phyloP scores from a whole-genome alignment of 1,140 invertebrate species.

The Diorhabda sublineata region DNA sequence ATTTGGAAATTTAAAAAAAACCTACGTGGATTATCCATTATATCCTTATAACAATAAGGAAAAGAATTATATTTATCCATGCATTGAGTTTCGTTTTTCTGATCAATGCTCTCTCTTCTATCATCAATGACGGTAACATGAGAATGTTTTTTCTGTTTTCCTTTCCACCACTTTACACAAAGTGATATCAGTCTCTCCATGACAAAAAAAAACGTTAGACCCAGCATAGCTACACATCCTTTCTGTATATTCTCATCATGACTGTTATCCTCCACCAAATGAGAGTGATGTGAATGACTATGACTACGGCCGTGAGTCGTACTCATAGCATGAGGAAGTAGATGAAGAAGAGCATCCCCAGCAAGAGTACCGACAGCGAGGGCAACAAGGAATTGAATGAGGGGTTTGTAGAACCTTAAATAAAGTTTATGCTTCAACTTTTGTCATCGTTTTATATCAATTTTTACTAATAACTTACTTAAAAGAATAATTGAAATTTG shows the following conservation, averaged over 20 bases:
- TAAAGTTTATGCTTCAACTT: not conserved
- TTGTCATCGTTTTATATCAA: too few relatives aligned
- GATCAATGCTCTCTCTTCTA: constrained; percentile 24
- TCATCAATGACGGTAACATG: constrained; percentile 34
- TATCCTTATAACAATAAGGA: constrained; percentile 75
- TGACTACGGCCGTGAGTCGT: constrained; percentile 40
- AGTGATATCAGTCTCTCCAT: constrained; percentile 77
- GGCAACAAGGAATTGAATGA: constrained; percentile 88
- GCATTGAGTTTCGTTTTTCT: constrained; percentile 63
- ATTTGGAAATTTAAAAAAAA: constrained; percentile 12
- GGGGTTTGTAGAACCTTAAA: constrained; percentile 72
- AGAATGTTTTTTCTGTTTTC: constrained; percentile 52
- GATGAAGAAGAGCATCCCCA: constrained; percentile 88
- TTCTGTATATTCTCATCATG: constrained; percentile 74
- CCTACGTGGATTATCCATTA: constrained; percentile 50
- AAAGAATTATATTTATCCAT: constrained; percentile 81
- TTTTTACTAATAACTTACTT: too few relatives aligned
- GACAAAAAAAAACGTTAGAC: constrained; percentile 84
- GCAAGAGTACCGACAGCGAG: constrained; percentile 84
- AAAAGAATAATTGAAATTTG: too few relatives aligned
- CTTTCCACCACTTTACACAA: constrained; percentile 74
- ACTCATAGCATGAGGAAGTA: constrained; percentile 80
- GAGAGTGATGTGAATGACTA: constrained; percentile 33
- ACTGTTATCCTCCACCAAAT: constrained; percentile 37
- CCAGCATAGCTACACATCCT: constrained; percentile 73